These are phyloP conservation scores for Chromobotia macracanthus DNA, from an alignment of 2,797 vertebrate species.

Conservation along the genomic window DNA sequence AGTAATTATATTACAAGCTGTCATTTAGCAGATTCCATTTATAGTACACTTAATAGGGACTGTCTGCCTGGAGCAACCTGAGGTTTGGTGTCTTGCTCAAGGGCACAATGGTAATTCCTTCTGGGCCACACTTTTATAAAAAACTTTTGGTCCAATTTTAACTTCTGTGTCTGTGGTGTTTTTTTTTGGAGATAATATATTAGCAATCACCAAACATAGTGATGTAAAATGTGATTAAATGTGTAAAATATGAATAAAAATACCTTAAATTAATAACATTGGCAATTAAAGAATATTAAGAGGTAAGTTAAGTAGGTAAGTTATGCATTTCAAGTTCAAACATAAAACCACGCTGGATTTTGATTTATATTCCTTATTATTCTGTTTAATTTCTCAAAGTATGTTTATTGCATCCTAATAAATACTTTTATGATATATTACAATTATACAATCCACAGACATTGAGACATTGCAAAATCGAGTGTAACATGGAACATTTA, in stretches of 20 bases:
- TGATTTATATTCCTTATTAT: background rate
- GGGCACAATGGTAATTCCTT: background rate
- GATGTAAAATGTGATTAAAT: background rate
- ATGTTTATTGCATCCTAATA: background rate
- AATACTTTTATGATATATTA: background rate
- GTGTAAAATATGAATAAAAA: background rate
- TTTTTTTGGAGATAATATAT: background rate
- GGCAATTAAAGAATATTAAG: background rate
- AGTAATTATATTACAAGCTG: background rate
- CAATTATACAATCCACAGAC: background rate
- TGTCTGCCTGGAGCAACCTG: background rate
- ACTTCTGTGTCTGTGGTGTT: background rate
- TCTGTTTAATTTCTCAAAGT: background rate
- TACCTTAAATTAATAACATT: background rate
- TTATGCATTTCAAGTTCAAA: too few species aligned
- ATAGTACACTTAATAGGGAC: background rate
- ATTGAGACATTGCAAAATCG: constrained; percentile 25
- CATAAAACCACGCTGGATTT: background rate
- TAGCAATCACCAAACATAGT: background rate
- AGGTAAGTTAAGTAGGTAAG: too few species aligned
- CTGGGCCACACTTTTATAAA: background rate
- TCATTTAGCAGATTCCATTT: background rate
- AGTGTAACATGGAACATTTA: constrained; percentile 12
- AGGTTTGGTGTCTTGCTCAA: background rate
- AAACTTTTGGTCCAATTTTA: background rate